Percentiles rank a stretch among this genome's conserved stretches.
phyloP scores from a whole-genome alignment of 2,888 invertebrate species.

The Orthosia cruda region DNA sequence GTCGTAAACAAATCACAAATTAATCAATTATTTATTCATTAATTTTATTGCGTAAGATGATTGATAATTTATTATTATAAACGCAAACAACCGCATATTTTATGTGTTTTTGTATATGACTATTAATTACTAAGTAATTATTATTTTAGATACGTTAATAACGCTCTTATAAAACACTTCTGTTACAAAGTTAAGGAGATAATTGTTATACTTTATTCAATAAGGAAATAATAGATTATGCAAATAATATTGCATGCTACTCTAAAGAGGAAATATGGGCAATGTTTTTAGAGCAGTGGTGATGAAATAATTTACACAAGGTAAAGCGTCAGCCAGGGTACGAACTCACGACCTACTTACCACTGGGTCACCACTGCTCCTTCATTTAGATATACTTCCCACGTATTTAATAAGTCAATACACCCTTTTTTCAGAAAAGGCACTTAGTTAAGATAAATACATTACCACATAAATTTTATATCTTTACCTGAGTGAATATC shows the following conservation, averaged over 20 bases:
- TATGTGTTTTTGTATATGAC: background rate
- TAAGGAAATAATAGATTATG: background rate
- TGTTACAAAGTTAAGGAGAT: background rate
- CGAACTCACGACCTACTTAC: too few species aligned
- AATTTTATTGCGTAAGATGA: slow-evolving; percentile 1
- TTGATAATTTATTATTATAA: slow-evolving; percentile 5
- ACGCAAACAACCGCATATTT: background rate
- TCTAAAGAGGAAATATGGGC: background rate
- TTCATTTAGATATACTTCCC: too few species aligned
- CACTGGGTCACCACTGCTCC: too few species aligned
- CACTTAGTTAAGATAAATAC: background rate
- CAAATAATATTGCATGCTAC: background rate
- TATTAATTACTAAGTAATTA: slow-evolving; percentile 1
- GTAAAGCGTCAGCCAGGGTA: too few species aligned
- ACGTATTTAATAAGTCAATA: too few species aligned
- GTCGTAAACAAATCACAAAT: background rate
- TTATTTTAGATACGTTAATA: background rate
- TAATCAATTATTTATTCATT: slow-evolving; percentile 23
- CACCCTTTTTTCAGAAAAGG: background rate
- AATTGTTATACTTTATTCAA: background rate
- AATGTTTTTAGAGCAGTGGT: too few species aligned
- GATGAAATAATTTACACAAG: too few species aligned
- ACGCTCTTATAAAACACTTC: background rate
- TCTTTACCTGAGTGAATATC: background rate
- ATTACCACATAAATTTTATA: background rate